phyloP scores from a whole-genome alignment of 2,797 vertebrate genomes.

The Gymnocypris eckloni region DNA sequence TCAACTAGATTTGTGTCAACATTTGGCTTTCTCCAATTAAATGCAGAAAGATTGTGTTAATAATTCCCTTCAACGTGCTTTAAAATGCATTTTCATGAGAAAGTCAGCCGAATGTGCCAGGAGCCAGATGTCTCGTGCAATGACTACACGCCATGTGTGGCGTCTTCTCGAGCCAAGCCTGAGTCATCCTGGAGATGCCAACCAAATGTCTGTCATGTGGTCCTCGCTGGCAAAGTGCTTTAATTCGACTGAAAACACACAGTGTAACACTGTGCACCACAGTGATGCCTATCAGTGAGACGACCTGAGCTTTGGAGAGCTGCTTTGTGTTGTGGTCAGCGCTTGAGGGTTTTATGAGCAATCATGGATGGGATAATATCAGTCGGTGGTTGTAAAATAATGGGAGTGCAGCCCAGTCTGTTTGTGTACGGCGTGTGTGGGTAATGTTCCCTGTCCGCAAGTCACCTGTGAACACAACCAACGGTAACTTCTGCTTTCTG shows the following conservation, averaged over 20 bases:
- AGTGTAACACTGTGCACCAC: neutral
- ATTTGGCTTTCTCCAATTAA: slow-evolving; percentile 12
- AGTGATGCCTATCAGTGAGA: neutral
- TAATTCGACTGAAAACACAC: neutral
- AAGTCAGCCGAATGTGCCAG: slow-evolving; percentile 14
- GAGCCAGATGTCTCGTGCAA: slow-evolving; percentile 52
- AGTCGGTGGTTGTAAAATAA: slow-evolving; percentile 48
- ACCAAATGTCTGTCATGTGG: slow-evolving; percentile 46
- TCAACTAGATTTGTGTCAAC: slow-evolving; percentile 14
- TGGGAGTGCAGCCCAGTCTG: slow-evolving; percentile 9
- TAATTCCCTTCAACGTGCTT: slow-evolving; percentile 28
- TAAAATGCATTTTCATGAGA: slow-evolving; percentile 25
- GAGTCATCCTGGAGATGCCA: slow-evolving; percentile 48
- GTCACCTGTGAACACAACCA: slow-evolving; percentile 24
- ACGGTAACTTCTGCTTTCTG: slow-evolving; percentile 22
- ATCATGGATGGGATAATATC: slow-evolving; percentile 21
- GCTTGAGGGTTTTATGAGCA: slow-evolving; percentile 48
- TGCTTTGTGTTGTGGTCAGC: neutral
- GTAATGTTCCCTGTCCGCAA: slow-evolving; percentile 49
- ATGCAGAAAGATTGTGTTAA: neutral
- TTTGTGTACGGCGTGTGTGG: slow-evolving; percentile 34
- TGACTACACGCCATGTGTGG: slow-evolving; percentile 55
- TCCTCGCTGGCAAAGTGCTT: slow-evolving; percentile 6
- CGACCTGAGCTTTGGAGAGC: neutral
- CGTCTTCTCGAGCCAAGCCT: slow-evolving; percentile 38